A percentile compares a stretch with the other conserved stretches of the same genome.
Conservation (phyloP, 2,888 invertebrate species). For the Opisthograptis luteolata region DNA sequence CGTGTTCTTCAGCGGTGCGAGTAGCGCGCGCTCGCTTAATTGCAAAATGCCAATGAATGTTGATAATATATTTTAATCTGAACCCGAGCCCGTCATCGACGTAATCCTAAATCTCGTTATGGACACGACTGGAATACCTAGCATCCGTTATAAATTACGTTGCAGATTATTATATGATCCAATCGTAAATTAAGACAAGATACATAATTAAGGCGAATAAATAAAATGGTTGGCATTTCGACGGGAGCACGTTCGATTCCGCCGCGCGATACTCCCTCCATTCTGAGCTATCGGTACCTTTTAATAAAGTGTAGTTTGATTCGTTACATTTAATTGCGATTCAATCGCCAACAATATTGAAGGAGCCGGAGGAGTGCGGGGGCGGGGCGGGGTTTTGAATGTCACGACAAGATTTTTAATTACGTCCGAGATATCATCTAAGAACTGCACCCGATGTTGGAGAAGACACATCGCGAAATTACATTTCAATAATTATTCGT, state of each 20-base stretch:
- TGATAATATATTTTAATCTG: conserved; percentile 78
- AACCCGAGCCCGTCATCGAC: conserved; percentile 65
- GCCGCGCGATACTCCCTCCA: conserved; percentile 66
- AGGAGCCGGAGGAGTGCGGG: conserved; percentile 75
- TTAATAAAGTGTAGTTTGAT: conserved; percentile 82
- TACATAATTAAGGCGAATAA: conserved; percentile 85
- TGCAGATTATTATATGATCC: conserved; percentile 84
- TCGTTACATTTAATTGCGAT: conserved; percentile 82
- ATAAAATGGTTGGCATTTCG: conserved; percentile 85
- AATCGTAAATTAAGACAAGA: conserved; percentile 85
- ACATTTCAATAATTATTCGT: conserved; percentile 79
- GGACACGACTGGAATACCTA: conserved; percentile 80
- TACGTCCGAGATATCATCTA: conserved; percentile 82
- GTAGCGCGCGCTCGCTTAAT: conserved; percentile 68
- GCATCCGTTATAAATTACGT: conserved; percentile 81
- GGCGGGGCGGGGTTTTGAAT: conserved; percentile 80
- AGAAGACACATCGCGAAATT: conserved; percentile 75
- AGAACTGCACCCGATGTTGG: conserved; percentile 72
- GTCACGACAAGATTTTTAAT: conserved; percentile 85
- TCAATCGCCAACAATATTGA: conserved; percentile 83
- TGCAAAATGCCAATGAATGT: conserved; percentile 78
- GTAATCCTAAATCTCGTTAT: conserved; percentile 83
- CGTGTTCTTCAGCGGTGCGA: conserved; percentile 48
- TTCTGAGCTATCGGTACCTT: conserved; percentile 79
- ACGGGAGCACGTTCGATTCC: conserved; percentile 83